Base-by-base conservation (phyloP, 2,797 vertebrate genomes). In the Naso thynnoides region DNA sequence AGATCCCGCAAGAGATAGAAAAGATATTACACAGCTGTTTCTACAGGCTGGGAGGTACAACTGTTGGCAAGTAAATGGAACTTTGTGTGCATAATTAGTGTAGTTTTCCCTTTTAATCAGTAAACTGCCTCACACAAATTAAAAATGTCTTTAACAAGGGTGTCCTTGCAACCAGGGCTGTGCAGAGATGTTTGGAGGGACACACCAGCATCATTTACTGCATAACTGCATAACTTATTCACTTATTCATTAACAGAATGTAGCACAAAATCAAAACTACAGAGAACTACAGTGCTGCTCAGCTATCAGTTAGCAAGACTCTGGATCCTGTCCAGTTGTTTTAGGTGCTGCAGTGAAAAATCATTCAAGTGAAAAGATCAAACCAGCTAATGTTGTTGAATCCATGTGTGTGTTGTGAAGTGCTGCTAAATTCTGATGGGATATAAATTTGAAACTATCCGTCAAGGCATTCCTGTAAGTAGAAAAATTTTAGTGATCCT, bases 371-470 rank as follows among this genome's bases (percentile, higher is more conserved):
- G n/a, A 33, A 33, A 33, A 33, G 8, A 33, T 33, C 33, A 33
- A 33, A 33, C 33, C 33, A 10, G 33, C 33, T 33, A 10, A 33
- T 48, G 45, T 23, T 45, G 9, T 57, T 61, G 41, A 15, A 5
- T 48, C 33, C 6, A 6, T 48, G 45, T 27, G 18, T 47, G 31
- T 79, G 50, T 69, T 58, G 54, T 70, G 41, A 70, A 47, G 45
- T 44, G 42, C 38, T 64, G 45, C 64, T 36, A 74, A n/a, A 59
- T 70, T 70, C 49, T 73, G 26, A 57, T 70, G 11, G 36, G 21
- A 70, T 39, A 48, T 78, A 71, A 70, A 63, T 57, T 16, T 58
- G 24, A 61, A 50, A 52, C 45, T 61, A 19, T 39, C 41, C 70
- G 54, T 16, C 27, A 45, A 50, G 39, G 7, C 7, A n/a, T 23